Base-by-base conservation (phyloP, 2,888 invertebrate species). In the Sarcophaga variegata region DNA sequence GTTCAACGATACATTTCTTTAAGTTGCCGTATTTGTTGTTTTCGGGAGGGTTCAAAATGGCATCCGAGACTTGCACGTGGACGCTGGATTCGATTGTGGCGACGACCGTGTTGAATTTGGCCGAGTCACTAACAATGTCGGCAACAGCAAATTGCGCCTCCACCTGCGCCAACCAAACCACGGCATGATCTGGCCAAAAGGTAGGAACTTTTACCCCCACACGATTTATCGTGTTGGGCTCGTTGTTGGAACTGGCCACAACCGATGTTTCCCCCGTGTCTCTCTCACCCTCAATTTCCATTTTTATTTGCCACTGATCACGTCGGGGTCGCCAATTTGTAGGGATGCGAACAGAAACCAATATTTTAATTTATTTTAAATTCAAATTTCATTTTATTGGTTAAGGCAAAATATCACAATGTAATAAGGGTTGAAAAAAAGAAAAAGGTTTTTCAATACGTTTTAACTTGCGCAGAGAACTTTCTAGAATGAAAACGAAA, bases 131-230 rank as follows among this genome's bases (percentile, higher is more conserved):
- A 1, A 70, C 88, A 5, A 91, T 89, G 3, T 88, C 81, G 4
- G 88, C 71, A 1, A 88, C 72, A 0, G 63, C 66, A 76, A 91
- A 91, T 64, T 90, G 90, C 0, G 89, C 88, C 47, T 91, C 90
- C 6, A 90, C 60, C 37, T 90, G 89, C 0, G 90, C 89, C 66
- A 91, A 91, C 90, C 90, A 92, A 64, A 91, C 62, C 22, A 89
- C 90, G 0, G 90, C 89, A 4, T 89, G 88, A 2, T 88, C 85
- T 1, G 89, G 63, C 85, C 89, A 88, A 62, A 90, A 90, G 0
- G 89, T 90, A 3, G 90, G 89, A 17, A 88, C 62, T 3, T 88
- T 86, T 2, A 89, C 70, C 5, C 10, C 60, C 5, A 72, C 60
- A n/a, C 72, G 72, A 72, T 62, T 62, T n/a, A 62, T 62, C 20